phyloP scores from a whole-genome alignment of 2,797 vertebrate genomes.

The Nyctalus aviator region DNA sequence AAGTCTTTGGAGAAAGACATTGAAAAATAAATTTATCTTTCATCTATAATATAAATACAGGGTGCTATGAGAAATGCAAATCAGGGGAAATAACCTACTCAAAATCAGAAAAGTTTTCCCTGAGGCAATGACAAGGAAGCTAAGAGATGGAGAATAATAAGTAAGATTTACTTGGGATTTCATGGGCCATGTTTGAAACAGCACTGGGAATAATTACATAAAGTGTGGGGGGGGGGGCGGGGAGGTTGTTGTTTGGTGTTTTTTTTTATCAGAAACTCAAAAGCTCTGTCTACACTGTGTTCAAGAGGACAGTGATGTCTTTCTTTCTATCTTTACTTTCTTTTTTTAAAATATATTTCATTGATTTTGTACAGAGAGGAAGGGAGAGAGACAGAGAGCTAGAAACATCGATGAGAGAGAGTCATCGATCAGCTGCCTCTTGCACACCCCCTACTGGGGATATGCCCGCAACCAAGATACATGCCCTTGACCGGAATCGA shows the following conservation, averaged over 20 bases:
- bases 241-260: no score
- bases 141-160: conserved; percentile 39
- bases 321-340: not conserved
- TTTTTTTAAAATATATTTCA: no score
- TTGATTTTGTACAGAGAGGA: no score
- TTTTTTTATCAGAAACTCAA: not conserved
- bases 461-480: no score
- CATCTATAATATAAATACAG: not conserved
- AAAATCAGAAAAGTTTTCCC: not conserved
- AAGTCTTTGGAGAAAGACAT: not conserved
- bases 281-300: not conserved
- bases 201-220: conserved; percentile 3
- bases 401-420: no score
- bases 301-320: not conserved
- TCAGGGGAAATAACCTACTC: not conserved
- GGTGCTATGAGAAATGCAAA: not conserved
- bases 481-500: no score
- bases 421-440: no score
- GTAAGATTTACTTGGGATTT: not conserved
- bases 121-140: not conserved
- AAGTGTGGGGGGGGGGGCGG: no score
- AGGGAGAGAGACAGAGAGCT: no score
- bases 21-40: not conserved
- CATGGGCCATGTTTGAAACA: not conserved
- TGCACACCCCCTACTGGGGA: no score